Evolutionary conservation across 2,113 vertebrate genomes (phyloP), one percentile per base, ranked within the genome.

Genomic region (Paratilapia polleni): DNA sequence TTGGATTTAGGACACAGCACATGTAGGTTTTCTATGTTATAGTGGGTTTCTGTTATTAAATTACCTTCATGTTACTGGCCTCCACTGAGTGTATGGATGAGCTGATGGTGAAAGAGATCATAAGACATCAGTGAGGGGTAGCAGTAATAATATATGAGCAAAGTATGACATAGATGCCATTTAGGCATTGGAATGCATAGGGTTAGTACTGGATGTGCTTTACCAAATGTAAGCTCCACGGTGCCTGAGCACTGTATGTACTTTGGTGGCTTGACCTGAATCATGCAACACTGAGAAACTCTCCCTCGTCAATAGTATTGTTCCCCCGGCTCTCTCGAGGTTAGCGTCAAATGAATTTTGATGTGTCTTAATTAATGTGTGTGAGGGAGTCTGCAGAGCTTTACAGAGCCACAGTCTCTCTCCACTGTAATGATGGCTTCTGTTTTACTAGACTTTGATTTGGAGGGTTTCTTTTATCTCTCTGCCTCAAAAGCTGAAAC

Each of bases 401-500:
- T 70, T 52, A 41, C 49, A 28, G 66, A 31, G 7, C 43, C 43
- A 20, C 20, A 70, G 43, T 49, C 43, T 70, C 3, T 70, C 9
- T 49, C 19, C 66, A 19, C 47, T 70, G 41, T 70, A 70, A 49
- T 49, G 41, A 70, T 28, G 41, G 66, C 66, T 70, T 73, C 43
- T 73, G 66, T 73, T 73, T 52, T 52, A 52, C 43, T 49, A 15
- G 64, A 49, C 64, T 49, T 70, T 49, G 24, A 70, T 28, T 70
- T 26, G 64, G 64, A 28, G 41, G 64, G 64, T 70, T 70, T 49
- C 41, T 70, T 70, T 70, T 28, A 70, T 70, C 15, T 49, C 41
- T 73, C 66, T 73, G 66, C 66, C 10, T 73, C 66, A 73, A 31
- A 47, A 73, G 66, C 66, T 52, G 43, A 73, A 52, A 31, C 43